Evolutionary conservation across 2,113 vertebrate genomes (phyloP), one percentile per base, ranked within the genome.

Genomic region (Rhinichthys klamathensis): DNA sequence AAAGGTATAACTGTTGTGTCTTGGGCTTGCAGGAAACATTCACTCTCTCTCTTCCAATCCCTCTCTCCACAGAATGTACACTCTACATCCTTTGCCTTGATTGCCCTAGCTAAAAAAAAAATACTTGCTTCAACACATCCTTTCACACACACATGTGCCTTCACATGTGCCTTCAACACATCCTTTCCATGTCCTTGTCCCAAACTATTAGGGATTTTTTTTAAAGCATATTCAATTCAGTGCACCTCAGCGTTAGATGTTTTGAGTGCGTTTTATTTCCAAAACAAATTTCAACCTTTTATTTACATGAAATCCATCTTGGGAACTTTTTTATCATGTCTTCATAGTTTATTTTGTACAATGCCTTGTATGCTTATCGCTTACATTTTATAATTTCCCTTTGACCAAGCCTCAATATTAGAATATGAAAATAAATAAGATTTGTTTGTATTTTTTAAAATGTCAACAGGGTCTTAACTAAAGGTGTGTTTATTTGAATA

Each of bases 101-200:
- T 81, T 87, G 86, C 60, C 78, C 80, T 80, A 82, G 83, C 72
- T 78, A 51, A 46, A 80, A 69, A 80, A 69, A 84, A 60, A 41
- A 84, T 67, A 87, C 63, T 27, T 16, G 8, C 60, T 30, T 30
- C 30, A 30, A 30, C 30, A 30, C 30, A 30, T 25, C 15, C 49
- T 51, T 51, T 51, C 49, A n/a, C n/a, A n/a, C n/a, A n/a, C n/a
- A n/a, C n/a, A n/a, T n/a, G n/a, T n/a, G n/a, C n/a, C n/a, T n/a
- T n/a, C n/a, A n/a, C n/a, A n/a, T n/a, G n/a, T 79, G 79, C 72
- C 13, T 32, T 41, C 76, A 77, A 77, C 38, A 82, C 79, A 61
- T 25, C 15, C 49, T 51, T 51, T 51, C 49, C 2, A 16, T 63
- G 87, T 15, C 73, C 83, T 88, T 88, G 80, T 85, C 30, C 27